These are phyloP conservation scores for Garrulus glandarius DNA, from an alignment of 2,797 vertebrate species.

Conservation along the genomic window DNA sequence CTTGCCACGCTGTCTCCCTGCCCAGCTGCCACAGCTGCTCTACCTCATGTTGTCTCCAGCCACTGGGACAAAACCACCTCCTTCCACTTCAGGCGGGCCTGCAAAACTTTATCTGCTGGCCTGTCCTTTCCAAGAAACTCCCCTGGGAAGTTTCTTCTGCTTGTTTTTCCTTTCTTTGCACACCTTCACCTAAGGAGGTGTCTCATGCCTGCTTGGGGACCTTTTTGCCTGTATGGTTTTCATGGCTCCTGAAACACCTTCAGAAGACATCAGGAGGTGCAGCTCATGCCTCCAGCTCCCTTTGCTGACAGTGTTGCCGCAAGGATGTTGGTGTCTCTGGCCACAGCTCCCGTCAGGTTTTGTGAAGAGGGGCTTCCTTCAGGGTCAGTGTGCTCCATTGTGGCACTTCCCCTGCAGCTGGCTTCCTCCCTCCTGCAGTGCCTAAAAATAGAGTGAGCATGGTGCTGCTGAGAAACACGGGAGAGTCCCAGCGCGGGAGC, in stretches of 20 bases:
- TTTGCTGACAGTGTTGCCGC: fast-evolving
- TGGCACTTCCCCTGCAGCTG: slow-evolving; percentile 27
- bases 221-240: not conserved
- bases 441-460: not conserved
- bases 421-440: not conserved
- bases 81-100: not conserved
- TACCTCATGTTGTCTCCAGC: not conserved
- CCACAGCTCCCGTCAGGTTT: not conserved
- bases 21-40: not conserved
- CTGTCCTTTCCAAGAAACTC: not conserved
- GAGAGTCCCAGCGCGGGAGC: fast-evolving
- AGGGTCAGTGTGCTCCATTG: not conserved
- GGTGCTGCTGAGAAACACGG: fast-evolving
- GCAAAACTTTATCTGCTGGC: not conserved
- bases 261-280: fast-evolving
- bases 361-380: slow-evolving; percentile 1
- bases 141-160: not conserved
- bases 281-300: fast-evolving
- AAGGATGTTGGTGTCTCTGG: not conserved
- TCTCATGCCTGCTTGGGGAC: fast-evolving
- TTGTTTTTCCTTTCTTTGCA: not conserved
- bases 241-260: not conserved
- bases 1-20: not conserved
- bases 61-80: not conserved
- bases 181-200: not conserved